Evolutionary conservation across 2,113 vertebrate species (phyloP), one percentile per base, ranked within the genome.

Genomic region (Setophaga coronata): DNA sequence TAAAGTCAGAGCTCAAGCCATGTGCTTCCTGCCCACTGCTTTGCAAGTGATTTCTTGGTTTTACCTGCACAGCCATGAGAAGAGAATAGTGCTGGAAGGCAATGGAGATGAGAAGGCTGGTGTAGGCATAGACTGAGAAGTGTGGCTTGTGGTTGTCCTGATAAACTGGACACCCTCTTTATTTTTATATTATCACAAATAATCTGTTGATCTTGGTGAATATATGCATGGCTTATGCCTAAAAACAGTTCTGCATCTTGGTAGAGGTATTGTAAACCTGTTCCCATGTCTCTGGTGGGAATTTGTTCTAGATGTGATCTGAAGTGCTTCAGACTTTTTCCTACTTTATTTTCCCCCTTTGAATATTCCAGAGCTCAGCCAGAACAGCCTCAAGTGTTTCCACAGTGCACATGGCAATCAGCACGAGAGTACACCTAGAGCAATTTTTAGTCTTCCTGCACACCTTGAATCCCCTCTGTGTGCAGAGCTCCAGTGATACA

Each of bases 1-100:
- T 43, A n/a, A 72, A 64, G 14, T 38, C 33, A 50, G 43, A 77
- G 36, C 5, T 21, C 23, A 60, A 43, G 26, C 7, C 0, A 0
- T 6, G 36, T 69, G 6, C 42, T 45, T 81, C 8, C 48, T 73
- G 12, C 7, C 16, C 7, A 2, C 9, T 67, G 15, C 60, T 82
- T 34, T 57, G 24, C 23, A 72, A 87, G 9, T 1, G 29, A 54
- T 70, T 20, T 7, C 17, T 78, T 58, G 8, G 12, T n/a, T 89
- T 86, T 54, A 21, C 16, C 61, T 82, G 65, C 21, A 50, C 10
- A 73, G 31, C 13, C 6, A 1, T 24, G 64, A 69, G 38, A 61
- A 47, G 12, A 58, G 16, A 53, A 14, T 62, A 33, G 33, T 70
- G 16, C 18, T 81, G 47, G 40, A 56, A 74, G 45, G 24, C 3